Base-by-base conservation (phyloP, 2,113 vertebrate genomes). In the Cichladusa arquata region DNA sequence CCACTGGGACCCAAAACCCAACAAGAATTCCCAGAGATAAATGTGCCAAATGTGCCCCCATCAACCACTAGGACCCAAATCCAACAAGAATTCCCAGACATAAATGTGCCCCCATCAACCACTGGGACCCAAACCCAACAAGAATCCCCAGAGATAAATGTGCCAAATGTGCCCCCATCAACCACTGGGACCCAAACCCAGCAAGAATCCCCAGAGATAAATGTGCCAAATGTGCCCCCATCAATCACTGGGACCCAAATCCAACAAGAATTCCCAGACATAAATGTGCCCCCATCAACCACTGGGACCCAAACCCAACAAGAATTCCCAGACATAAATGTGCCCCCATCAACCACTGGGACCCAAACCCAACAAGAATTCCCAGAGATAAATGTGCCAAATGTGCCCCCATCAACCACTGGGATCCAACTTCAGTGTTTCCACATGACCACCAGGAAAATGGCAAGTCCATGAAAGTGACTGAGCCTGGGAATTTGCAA, bases 91-190 rank as follows among this genome's bases (percentile, higher is more conserved):
- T 9, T 19, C 19, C 44, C 44, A 45, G 44, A 19, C 19, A 81
- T 5, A 53, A 86, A 54, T 0, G 5, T 16, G 18, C 44, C 44
- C 44, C 44, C 44, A 18, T n/a, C n/a, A n/a, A n/a, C n/a, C n/a
- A n/a, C n/a, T n/a, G n/a, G n/a, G n/a, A n/a, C n/a, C n/a, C n/a
- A n/a, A n/a, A n/a, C n/a, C n/a, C n/a, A n/a, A n/a, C n/a, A n/a
- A n/a, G 24, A 67, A 57, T 14, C 17, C 36, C 28, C 62, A 42
- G 40, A 67, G 22, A 81, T 4, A 53, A 86, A 54, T 0, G 6
- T 16, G 14, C 3, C 64, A n/a, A n/a, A n/a, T n/a, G n/a, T n/a
- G n/a, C n/a, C n/a, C 69, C 19, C 0, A 0, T 31, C 45, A 72
- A 48, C 13, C 48, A 14, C 51, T 4, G 61, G 20, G 56, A 67